phyloP scores from a whole-genome alignment of 2,113 vertebrate species.

The Caranx ignobilis region DNA sequence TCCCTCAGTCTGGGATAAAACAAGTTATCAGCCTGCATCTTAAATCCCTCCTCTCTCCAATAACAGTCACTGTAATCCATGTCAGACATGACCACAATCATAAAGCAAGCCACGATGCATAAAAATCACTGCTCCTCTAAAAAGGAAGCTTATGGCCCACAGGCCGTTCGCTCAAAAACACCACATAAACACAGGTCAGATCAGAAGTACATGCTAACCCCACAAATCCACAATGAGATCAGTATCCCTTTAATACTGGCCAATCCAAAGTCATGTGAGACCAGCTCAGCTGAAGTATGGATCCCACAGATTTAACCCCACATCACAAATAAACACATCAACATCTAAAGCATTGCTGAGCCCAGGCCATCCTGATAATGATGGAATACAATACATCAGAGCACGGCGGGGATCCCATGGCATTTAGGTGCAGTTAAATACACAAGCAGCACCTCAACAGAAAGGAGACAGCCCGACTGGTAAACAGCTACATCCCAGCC shows the following conservation, averaged over 20 bases:
- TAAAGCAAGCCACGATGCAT: neutral
- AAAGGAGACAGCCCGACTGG: neutral
- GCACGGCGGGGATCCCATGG: conserved; percentile 19
- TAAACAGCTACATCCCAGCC: neutral
- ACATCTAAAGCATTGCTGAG: neutral
- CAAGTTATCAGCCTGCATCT: neutral
- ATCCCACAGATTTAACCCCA: conserved; percentile 13
- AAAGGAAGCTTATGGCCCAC: neutral
- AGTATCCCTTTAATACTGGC: neutral
- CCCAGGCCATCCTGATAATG: neutral
- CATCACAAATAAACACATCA: conserved; percentile 35
- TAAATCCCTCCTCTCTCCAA: neutral
- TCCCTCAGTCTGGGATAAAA: neutral
- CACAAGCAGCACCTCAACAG: neutral
- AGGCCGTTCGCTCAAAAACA: conserved; percentile 6
- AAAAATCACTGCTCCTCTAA: neutral
- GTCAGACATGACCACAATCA: neutral
- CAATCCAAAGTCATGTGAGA: neutral
- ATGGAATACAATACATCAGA: conserved; percentile 21
- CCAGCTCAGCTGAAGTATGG: neutral
- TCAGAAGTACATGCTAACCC: conserved; percentile 15
- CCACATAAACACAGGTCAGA: conserved; percentile 30
- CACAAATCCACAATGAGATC: conserved; percentile 17
- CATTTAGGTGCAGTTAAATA: conserved; percentile 47
- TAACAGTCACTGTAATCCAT: neutral